Evolutionary conservation across 1,140 invertebrate species (phyloP), one percentile per base, ranked within the genome.

Genomic region (Eriosoma lanigerum): DNA sequence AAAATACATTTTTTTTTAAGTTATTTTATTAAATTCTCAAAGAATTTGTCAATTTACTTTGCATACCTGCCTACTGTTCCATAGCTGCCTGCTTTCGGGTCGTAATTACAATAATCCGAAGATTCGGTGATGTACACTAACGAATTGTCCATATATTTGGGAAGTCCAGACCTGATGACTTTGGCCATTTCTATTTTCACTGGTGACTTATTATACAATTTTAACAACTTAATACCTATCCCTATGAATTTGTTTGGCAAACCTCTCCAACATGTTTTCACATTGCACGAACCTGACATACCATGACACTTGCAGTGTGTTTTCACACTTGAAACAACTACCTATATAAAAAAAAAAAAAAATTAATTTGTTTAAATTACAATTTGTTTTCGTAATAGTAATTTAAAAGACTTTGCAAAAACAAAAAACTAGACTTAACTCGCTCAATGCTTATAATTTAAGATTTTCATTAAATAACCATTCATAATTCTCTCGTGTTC

Each of bases 231-330:
- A 1, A 84, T 84, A 32, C 88, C 87, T 9, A 88, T 85, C 4
- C 85, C 85, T 3, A 83, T 81, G n/a, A 84, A 82, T 24, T 82
- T 81, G 6, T 86, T 85, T 13, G 89, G 89, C 82, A 91, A 86
- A 8, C 90, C 89, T 68, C 88, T 85, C 91, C 91, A 92, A 83
- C 91, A 92, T 1, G 90, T 91, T 58, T 89, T 87, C 10, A 91
- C 86, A 64, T 89, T 89, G 83, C 90, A 91, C 6, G 90, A 90
- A 9, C 90, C 90, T 19, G 90, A 91, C 6, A 91, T 90, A 0
- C 90, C 90, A 83, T 91, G 90, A 83, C 90, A 92, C 83, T 91
- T 92, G 84, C 90, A 92, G 83, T 90, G 88, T 62, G 89, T 85
- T 68, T 86, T 87, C 82, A 90, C 83, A 81, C 88, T 88, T 68